Evolutionary conservation across 2,888 invertebrate species (phyloP), one percentile per base, ranked within the genome.

Genomic region (Lasius fuliginosus): DNA sequence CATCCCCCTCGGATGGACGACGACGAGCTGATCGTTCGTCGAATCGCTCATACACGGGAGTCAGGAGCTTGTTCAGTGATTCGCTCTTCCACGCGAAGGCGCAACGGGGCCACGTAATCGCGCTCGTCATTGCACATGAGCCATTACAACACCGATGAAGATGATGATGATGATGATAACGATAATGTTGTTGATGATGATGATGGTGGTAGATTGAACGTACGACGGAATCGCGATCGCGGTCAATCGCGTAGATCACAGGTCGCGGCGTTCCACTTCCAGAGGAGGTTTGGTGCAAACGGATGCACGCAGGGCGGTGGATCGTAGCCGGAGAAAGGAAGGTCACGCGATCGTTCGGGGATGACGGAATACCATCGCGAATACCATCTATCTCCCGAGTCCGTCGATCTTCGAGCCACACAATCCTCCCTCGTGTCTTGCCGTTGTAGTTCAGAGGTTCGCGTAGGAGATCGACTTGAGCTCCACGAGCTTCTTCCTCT

Each of bases 21-120:
- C 73, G 73, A 71, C 60, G 58, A 60, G 71, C 60, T 79, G 79
- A 27, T 73, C 60, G 40, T 6, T 49, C 69, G 40, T 53, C 53
- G 36, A 40, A 69, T 77, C 40, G 49, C 27, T 60, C 46, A 3
- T 15, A 40, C 23, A 30, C 33, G n/a, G 53, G 15, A 30, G 56
- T 3, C 42, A 23, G 62, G 36, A 23, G 56, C 58, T 71, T 76
- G 71, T 67, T 76, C 82, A 74, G 73, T 83, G 90, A 88, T 64
- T 85, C 86, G 88, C 91, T 91, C 85, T 91, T 91, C 90, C 89
- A 88, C 79, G 86, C 91, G 90, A 88, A 86, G 86, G 85, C 89
- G 87, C 82, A 85, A 89, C 85, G 90, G 90, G 90, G 91, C 91
- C 90, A 88, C 79, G 84, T 86, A 74, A 85, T 42, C 58, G 77